Percentiles rank a stretch among this genome's conserved stretches.
Conservation (phyloP, 2,888 invertebrate genomes). For the Calameuta idolon region DNA sequence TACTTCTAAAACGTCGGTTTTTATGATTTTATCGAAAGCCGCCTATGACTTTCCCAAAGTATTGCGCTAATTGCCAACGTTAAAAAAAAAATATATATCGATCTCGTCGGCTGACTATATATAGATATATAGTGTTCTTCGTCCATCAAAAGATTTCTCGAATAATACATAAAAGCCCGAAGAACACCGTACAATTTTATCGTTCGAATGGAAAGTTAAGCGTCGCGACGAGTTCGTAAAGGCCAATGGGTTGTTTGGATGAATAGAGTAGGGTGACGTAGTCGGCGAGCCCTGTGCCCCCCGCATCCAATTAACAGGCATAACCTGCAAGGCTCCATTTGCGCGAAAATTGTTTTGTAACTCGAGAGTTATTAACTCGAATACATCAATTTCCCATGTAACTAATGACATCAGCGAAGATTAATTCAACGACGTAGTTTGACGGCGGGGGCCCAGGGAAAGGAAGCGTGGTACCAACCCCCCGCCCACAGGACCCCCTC, state of each 20-base stretch:
- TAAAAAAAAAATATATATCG: too few species aligned
- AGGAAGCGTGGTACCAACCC: not conserved
- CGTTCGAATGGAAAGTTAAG: conserved; percentile 7
- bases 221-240: not conserved
- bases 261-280: not conserved
- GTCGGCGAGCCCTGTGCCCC: not conserved
- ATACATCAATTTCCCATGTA: conserved; percentile 29
- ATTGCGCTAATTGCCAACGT: too few species aligned
- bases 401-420: conserved; percentile 31
- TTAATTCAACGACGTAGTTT: conserved; percentile 19
- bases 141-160: not conserved
- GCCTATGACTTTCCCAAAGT: too few species aligned
- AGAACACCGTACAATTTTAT: conserved; percentile 24
- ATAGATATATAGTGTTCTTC: not conserved
- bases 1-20: too few species aligned
- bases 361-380: conserved; percentile 28
- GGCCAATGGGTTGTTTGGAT: not conserved
- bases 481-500: not conserved
- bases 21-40: too few species aligned
- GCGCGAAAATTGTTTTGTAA: conserved; percentile 28
- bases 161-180: not conserved
- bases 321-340: not conserved
- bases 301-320: not conserved
- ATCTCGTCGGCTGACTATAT: too few species aligned
- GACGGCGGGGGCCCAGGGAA: not conserved